Evolutionary conservation across 2,888 invertebrate species (phyloP), one percentile per base, ranked within the genome.

Genomic region (Agrochola macilenta): DNA sequence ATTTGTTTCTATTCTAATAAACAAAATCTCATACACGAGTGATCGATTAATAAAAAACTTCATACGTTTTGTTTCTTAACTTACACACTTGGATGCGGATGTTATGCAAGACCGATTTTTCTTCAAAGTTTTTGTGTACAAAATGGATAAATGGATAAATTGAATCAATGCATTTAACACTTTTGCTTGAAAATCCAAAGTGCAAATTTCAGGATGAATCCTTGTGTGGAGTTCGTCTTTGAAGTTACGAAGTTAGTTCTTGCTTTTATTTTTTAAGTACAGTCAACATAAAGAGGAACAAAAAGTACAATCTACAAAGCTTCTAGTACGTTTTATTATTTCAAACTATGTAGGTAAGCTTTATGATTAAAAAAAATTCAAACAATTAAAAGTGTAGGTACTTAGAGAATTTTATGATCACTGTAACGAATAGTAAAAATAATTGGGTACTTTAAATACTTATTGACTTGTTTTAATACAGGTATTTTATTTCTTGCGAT

Each of bases 141-240:
- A 30, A 26, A 43, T 17, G 49, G 30, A 65, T 60, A 26, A 30
- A 26, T 17, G 57, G n/a, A 61, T 68, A 35, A 66, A 35, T 43
- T 17, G 57, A 20, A 61, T 68, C 26, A 66, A 35, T 43, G 1
- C 35, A 35, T 68, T 46, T 54, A 30, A 60, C 3, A 52, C 17
- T 76, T 30, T 30, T 20, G 54, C 23, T 49, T 61, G n/a, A 17
- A 77, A 77, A 35, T 39, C 20, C 23, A 54, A n/a, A 52, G n/a
- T 49, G 57, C 5, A 23, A 57, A 39, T 57, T 52, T 8, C 11
- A n/a, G 39, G 49, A 66, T 58, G 49, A 58, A 58, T 76, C 14
- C 17, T 66, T 14, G 26, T 12, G 5, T 54, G 9, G 14, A 43
- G 4, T n/a, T 74, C 5, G 9, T 20, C 11, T 46, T 64, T 39